Evolutionary conservation across 2,888 invertebrate species (phyloP).

Genomic region (Leucania comma): DNA sequence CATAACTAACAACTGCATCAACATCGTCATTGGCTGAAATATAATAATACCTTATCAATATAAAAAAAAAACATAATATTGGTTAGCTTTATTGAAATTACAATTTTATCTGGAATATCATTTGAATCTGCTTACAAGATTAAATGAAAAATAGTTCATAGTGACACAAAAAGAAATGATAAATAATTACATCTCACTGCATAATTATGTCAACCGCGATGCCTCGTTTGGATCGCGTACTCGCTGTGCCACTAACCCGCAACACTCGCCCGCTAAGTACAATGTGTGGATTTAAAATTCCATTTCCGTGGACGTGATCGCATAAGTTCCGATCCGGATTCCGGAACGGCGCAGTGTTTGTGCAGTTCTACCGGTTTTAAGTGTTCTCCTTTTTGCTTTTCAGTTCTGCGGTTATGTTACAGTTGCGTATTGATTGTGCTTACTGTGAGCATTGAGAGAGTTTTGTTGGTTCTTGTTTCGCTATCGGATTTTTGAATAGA

Average conservation of each 20-base stretch:
- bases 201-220: conserved; percentile 43
- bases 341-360: conserved; percentile 67
- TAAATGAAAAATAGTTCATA: neutral
- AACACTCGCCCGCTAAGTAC: conserved; percentile 72
- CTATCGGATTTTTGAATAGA: conserved; percentile 30
- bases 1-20: too few species aligned
- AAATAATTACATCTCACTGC: conserved; percentile 31
- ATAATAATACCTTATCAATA: too few species aligned
- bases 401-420: conserved; percentile 55
- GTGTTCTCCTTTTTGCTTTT: conserved; percentile 64
- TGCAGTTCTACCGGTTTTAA: conserved; percentile 62
- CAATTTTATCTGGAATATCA: neutral
- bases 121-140: neutral
- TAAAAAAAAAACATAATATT: too few species aligned
- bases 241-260: conserved; percentile 49
- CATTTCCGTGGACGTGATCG: conserved; percentile 86
- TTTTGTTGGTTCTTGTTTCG: conserved; percentile 27
- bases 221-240: conserved; percentile 33
- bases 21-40: too few species aligned
- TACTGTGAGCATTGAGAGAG: conserved; percentile 43
- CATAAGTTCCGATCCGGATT: conserved; percentile 82
- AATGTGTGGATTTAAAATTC: conserved; percentile 87
- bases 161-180: conserved; percentile 7
- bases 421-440: conserved; percentile 65
- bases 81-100: neutral